Percentiles rank a stretch among this genome's conserved stretches.
These are phyloP conservation scores for Schrankia costaestrigalis DNA, from an alignment of 2,888 invertebrate species.

Conservation along the genomic window DNA sequence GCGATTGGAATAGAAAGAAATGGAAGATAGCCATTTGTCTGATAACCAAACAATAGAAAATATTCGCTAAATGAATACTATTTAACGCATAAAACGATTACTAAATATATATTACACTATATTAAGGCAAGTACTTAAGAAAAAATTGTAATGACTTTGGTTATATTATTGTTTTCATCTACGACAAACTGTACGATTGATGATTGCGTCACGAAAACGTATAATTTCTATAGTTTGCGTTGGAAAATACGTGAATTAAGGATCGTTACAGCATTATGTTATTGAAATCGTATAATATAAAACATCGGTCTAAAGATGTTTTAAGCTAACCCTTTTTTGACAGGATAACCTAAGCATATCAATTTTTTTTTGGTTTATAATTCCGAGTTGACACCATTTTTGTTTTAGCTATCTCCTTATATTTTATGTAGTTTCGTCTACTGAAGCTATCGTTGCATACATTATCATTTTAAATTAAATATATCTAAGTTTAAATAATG, in stretches of 20 bases:
- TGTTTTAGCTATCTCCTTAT: constrained; percentile 60
- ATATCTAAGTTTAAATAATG: too few species aligned
- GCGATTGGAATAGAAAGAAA: constrained; percentile 46
- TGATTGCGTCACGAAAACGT: constrained; percentile 78
- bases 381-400: constrained; percentile 71
- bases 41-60: constrained; percentile 47
- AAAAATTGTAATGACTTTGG: constrained; percentile 50
- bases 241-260: too few species aligned
- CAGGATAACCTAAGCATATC: constrained; percentile 71
- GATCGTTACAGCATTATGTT: too few species aligned
- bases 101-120: constrained; percentile 19
- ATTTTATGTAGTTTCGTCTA: too few species aligned
- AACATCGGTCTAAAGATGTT: too few species aligned
- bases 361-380: constrained; percentile 26
- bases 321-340: constrained; percentile 70
- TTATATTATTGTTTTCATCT: constrained; percentile 73
- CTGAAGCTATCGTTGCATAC: too few species aligned
- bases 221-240: too few species aligned
- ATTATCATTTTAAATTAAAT: too few species aligned
- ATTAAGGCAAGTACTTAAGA: constrained; percentile 41
- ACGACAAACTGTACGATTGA: constrained; percentile 59
- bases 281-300: too few species aligned
- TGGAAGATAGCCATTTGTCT: constrained; percentile 69
- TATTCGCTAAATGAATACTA: constrained; percentile 13
- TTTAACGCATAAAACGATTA: constrained; percentile 18